Evolutionary conservation across 2,113 vertebrate species (phyloP).

Genomic region (Pituophis catenifer): DNA sequence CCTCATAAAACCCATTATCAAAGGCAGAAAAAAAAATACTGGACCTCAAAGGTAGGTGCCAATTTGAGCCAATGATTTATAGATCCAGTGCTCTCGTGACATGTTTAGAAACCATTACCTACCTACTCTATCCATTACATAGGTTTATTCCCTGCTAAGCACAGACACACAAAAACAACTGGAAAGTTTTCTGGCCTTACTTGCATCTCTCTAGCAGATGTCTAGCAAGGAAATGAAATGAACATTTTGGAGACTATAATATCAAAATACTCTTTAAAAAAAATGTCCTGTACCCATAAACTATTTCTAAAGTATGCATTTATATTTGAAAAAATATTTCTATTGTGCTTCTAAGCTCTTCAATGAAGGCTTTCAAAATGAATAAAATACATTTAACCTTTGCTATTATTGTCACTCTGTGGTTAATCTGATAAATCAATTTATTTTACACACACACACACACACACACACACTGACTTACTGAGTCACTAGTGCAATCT

Average conservation of each 20-base stretch:
- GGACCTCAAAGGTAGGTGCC: not conserved
- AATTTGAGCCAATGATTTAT: not conserved
- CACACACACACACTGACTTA: not conserved
- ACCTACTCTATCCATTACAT: not conserved
- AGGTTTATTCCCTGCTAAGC: not conserved
- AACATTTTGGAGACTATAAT: not conserved
- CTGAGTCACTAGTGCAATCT: not conserved
- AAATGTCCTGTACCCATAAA: not conserved
- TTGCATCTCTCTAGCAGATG: not conserved
- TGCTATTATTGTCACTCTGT: not conserved
- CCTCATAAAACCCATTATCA: not conserved
- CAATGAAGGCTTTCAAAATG: not conserved
- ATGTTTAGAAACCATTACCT: not conserved
- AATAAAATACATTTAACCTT: not conserved
- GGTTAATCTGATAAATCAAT: not conserved
- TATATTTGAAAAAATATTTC: not conserved
- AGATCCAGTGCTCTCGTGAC: not conserved
- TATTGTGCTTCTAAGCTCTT: not conserved
- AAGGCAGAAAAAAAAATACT: not conserved
- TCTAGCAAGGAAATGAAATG: not conserved
- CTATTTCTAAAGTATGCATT: not conserved
- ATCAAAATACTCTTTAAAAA: not conserved
- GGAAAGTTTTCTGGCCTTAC: not conserved
- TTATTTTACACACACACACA: not conserved
- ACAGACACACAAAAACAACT: not conserved